These are phyloP conservation scores for Phymatocera aterrima DNA, from an alignment of 2,888 invertebrate species.

Conservation along the genomic window DNA sequence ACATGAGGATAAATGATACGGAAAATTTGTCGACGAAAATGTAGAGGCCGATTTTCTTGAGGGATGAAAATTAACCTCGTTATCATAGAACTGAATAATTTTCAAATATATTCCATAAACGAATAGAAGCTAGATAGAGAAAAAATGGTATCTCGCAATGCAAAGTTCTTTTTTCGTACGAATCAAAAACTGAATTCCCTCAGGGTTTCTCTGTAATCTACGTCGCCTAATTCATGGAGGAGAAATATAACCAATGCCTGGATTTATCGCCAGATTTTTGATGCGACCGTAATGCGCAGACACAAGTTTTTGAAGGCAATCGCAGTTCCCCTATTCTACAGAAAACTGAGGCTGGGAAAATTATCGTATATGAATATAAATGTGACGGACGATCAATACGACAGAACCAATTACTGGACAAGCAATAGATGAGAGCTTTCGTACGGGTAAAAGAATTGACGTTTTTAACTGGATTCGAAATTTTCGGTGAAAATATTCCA, in stretches of 20 bases:
- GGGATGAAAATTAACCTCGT: background rate
- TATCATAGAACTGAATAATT: background rate
- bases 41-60: background rate
- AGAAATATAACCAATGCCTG: background rate
- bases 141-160: background rate
- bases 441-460: background rate
- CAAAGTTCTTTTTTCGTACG: background rate
- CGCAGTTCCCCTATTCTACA: no score
- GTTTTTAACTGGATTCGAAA: background rate
- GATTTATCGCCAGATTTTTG: background rate
- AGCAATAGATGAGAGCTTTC: background rate
- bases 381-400: no score
- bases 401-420: no score
- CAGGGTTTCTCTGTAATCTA: background rate
- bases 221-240: background rate
- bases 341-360: no score
- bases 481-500: background rate
- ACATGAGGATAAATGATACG: background rate
- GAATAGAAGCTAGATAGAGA: background rate
- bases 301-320: background rate
- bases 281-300: constrained; percentile 5
- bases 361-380: no score
- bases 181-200: background rate
- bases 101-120: background rate
- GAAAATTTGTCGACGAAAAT: background rate